Percentiles rank a stretch among this genome's conserved stretches.
Evolutionary conservation across 2,888 invertebrate species (phyloP).

Genomic region (Formica aserva): DNA sequence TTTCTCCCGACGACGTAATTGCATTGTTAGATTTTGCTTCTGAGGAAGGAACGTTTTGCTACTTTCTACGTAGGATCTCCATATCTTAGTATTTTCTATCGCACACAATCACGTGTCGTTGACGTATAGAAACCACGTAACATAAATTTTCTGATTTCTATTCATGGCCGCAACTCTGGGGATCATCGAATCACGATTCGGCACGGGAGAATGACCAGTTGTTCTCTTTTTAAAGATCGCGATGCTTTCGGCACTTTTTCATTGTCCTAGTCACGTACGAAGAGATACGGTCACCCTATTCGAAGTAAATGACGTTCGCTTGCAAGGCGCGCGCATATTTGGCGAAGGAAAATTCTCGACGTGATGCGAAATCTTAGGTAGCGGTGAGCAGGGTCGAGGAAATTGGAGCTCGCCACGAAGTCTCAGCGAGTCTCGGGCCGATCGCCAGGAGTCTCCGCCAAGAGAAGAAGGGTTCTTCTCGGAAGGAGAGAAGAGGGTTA

Average conservation of each 20-base stretch:
- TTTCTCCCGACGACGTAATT: not conserved
- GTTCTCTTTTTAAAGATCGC: not conserved
- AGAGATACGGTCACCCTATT: not conserved
- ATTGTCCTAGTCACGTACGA: conserved; percentile 34
- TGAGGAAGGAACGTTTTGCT: not conserved
- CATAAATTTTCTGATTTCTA: not conserved
- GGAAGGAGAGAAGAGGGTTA: conserved; percentile 49
- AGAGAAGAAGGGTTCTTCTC: conserved; percentile 71
- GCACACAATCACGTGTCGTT: not conserved
- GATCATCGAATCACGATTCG: not conserved
- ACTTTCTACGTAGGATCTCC: not conserved
- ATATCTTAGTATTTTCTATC: not conserved
- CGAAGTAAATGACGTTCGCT: not conserved
- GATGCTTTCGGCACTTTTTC: not conserved
- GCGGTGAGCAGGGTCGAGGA: not conserved
- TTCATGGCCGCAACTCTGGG: not conserved
- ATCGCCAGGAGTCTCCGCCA: conserved; percentile 67
- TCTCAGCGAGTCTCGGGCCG: conserved; percentile 66
- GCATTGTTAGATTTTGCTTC: not conserved
- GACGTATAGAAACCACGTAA: not conserved
- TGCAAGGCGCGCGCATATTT: not conserved
- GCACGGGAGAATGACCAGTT: not conserved
- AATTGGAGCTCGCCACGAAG: conserved; percentile 60
- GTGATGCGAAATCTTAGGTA: conserved; percentile 8
- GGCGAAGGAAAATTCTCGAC: conserved; percentile 18